Evolutionary conservation across 2,113 vertebrate species (phyloP).

Genomic region (Daubentonia madagascariensis): DNA sequence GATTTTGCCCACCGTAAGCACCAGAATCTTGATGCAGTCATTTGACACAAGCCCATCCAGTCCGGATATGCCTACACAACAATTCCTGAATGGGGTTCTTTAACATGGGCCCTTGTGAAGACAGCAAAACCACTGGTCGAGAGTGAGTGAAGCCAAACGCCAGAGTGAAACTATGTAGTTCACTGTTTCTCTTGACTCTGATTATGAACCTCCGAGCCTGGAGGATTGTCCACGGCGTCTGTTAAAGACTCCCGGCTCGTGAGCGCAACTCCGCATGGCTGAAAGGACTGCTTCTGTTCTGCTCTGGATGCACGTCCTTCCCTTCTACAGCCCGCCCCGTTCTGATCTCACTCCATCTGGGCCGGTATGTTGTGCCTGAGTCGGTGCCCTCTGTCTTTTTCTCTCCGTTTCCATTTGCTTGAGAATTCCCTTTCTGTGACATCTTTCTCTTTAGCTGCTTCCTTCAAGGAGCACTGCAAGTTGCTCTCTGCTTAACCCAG

Average conservation of each 20-base stretch:
- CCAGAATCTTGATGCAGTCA: background rate
- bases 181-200: background rate
- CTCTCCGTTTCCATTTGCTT: background rate
- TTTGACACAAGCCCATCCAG: background rate
- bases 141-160: background rate
- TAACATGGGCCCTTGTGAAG: background rate
- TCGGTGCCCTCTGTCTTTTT: background rate
- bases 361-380: accelerated
- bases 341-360: background rate
- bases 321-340: background rate
- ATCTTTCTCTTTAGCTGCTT: background rate
- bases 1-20: background rate
- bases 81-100: background rate
- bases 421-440: background rate
- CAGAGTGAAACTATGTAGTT: background rate
- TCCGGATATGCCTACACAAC: background rate
- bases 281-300: background rate
- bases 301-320: background rate
- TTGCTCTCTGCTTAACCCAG: background rate
- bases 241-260: background rate
- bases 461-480: background rate
- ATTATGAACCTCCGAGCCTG: background rate
- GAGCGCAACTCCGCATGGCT: background rate
- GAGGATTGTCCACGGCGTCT: background rate
- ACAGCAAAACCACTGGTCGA: background rate